A percentile compares a stretch with the other conserved stretches of the same genome.
These are phyloP conservation scores for Periophthalmus modestus DNA, from an alignment of 2,113 vertebrate genomes.

Conservation along the genomic window DNA sequence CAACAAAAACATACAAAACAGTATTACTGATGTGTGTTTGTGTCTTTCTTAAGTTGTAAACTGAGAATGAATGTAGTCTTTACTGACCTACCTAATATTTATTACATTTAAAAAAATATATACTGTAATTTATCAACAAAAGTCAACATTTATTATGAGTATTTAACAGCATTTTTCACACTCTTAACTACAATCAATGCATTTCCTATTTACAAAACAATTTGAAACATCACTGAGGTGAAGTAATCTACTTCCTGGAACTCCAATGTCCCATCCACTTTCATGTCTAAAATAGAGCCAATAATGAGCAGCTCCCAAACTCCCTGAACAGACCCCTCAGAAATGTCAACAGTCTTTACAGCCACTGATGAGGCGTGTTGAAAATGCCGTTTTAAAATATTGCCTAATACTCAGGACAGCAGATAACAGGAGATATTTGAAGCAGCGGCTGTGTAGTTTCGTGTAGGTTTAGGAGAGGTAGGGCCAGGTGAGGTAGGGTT, in stretches of 20 bases:
- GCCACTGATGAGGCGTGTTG: background rate
- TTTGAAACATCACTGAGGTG: background rate
- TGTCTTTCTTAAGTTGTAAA: too few species aligned
- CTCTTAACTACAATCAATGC: background rate
- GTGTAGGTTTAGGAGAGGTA: conserved; percentile 47
- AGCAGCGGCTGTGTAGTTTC: background rate
- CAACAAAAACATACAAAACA: too few species aligned
- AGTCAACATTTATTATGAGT: background rate
- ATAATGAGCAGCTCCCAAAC: background rate
- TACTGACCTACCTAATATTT: too few species aligned
- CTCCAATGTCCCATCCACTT: background rate
- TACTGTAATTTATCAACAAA: too few species aligned
- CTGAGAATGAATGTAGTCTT: too few species aligned
- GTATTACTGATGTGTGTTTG: too few species aligned
- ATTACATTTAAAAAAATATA: too few species aligned
- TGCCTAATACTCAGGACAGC: background rate
- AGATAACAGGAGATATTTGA: background rate
- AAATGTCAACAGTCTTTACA: background rate
- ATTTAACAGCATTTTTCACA: background rate
- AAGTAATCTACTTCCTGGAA: background rate
- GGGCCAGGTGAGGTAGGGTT: conserved; percentile 22
- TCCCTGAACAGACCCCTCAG: background rate
- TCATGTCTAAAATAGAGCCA: background rate
- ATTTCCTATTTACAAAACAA: background rate
- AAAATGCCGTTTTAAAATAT: background rate